These are phyloP conservation scores for Bombyx huttoni DNA, from an alignment of 2,888 invertebrate species.

Conservation along the genomic window DNA sequence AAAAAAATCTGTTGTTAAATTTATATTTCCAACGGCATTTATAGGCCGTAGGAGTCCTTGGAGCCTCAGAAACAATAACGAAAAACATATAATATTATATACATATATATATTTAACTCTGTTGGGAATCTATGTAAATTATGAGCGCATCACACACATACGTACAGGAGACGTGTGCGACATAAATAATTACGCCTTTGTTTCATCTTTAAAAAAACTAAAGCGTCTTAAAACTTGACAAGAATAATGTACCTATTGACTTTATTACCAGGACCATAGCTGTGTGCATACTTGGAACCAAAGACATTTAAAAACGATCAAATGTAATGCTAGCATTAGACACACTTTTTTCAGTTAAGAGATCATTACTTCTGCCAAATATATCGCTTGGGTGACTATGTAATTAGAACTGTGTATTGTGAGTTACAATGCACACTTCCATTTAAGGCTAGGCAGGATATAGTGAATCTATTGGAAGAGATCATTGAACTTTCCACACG, in stretches of 20 bases:
- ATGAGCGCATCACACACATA: conserved; percentile 48
- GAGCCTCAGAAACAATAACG: conserved; percentile 45
- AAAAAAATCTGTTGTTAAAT: conserved; percentile 27
- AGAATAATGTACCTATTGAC: conserved; percentile 18
- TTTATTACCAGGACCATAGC: conserved; percentile 17
- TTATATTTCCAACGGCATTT: conserved; percentile 41
- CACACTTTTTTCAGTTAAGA: background rate
- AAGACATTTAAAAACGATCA: background rate
- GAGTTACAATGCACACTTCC: background rate
- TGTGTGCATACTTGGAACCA: conserved; percentile 12
- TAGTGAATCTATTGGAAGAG: conserved; percentile 20
- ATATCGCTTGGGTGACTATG: too few species aligned
- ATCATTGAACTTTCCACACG: conserved; percentile 26
- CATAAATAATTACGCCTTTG: conserved; percentile 61
- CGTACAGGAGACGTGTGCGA: conserved; percentile 40
- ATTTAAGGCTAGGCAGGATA: conserved; percentile 28
- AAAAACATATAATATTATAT: conserved; percentile 31
- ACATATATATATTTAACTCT: conserved; percentile 29
- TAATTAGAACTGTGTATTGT: background rate
- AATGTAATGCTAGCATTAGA: background rate
- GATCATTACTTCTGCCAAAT: too few species aligned
- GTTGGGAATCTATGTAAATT: conserved; percentile 60
- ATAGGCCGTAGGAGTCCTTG: conserved; percentile 55
- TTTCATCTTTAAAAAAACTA: conserved; percentile 23
- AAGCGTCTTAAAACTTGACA: conserved; percentile 25